phyloP scores from a whole-genome alignment of 1,140 invertebrate species.

The Dryas iulia region DNA sequence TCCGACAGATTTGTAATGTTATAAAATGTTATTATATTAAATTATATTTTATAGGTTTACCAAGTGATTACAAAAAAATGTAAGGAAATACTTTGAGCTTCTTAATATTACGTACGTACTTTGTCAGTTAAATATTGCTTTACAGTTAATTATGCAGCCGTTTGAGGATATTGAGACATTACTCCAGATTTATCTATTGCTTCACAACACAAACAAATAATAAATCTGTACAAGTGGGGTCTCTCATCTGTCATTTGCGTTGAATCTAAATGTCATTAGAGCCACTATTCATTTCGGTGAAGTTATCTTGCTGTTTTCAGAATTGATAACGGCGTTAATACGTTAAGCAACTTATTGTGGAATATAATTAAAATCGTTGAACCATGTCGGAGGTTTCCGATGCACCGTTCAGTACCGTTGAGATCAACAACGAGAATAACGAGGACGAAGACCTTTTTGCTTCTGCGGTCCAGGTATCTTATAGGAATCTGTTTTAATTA shows the following conservation, averaged over 20 bases:
- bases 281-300: slow-evolving; percentile 44
- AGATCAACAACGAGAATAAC: slow-evolving; percentile 85
- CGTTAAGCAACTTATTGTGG: slow-evolving; percentile 18
- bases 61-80: too few species aligned
- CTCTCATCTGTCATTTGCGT: slow-evolving; percentile 25
- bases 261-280: slow-evolving; percentile 37
- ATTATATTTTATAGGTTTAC: not conserved
- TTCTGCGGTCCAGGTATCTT: slow-evolving; percentile 88
- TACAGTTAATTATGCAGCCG: not conserved
- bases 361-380: slow-evolving; percentile 24
- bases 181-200: not conserved
- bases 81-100: not conserved
- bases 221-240: slow-evolving; percentile 17
- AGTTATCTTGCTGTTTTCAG: slow-evolving; percentile 54
- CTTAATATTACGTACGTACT: not conserved
- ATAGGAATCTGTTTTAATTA: slow-evolving; percentile 62
- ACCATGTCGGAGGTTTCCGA: slow-evolving; percentile 84
- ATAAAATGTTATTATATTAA: not conserved
- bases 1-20: not conserved
- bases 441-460: slow-evolving; percentile 89
- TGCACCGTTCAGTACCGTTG: slow-evolving; percentile 86
- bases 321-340: slow-evolving; percentile 38
- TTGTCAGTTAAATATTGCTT: not conserved
- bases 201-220: slow-evolving; percentile 18
- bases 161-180: not conserved